Conservation (phyloP, 2,888 invertebrate species). For the Fabriciana adippe region DNA sequence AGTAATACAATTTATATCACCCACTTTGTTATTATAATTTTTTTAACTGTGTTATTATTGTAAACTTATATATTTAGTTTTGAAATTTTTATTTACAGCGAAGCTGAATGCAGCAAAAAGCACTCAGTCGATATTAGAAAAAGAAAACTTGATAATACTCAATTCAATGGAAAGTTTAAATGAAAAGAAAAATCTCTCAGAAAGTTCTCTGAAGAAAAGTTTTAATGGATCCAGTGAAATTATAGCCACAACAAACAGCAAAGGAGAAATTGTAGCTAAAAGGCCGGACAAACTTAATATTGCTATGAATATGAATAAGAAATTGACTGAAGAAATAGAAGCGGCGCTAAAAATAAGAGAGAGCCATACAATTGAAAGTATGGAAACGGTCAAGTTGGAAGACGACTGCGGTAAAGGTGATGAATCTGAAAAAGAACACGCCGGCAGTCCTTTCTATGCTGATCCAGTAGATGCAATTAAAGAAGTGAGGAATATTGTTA, state of each 20-base stretch:
- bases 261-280: conserved; percentile 73
- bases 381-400: conserved; percentile 77
- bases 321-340: conserved; percentile 76
- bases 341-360: conserved; percentile 69
- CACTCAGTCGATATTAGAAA: conserved; percentile 73
- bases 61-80: not conserved
- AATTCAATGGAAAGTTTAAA: conserved; percentile 71
- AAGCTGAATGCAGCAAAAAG: conserved; percentile 74
- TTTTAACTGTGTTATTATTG: not conserved
- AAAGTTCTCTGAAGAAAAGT: conserved; percentile 67
- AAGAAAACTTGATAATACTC: conserved; percentile 70
- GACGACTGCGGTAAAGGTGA: conserved; percentile 63
- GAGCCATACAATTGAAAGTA: conserved; percentile 70
- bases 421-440: conserved; percentile 82
- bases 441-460: conserved; percentile 93
- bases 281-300: conserved; percentile 78
- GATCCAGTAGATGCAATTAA: conserved; percentile 93
- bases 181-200: conserved; percentile 69
- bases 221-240: conserved; percentile 70
- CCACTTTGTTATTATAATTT: too few relatives aligned
- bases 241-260: conserved; percentile 77
- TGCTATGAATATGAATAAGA: conserved; percentile 75
- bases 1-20: not conserved
- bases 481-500: conserved; percentile 63
- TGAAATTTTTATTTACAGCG: conserved; percentile 54